phyloP scores from a whole-genome alignment of 2,113 vertebrate genomes.

The Leucopsar rothschildi region DNA sequence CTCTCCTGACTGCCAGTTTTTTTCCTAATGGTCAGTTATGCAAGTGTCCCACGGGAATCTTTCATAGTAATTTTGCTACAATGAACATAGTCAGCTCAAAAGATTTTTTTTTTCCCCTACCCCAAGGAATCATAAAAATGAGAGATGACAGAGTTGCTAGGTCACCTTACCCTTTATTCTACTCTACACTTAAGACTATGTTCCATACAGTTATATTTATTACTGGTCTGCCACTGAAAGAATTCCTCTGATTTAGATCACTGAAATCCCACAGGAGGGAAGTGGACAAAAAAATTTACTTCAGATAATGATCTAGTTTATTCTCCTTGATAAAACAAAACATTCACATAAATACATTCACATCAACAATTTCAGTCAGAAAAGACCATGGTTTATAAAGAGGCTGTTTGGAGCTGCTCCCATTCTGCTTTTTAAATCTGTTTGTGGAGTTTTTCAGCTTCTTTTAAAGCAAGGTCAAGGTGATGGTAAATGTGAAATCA shows the following conservation, averaged over 20 bases:
- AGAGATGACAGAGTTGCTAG: background rate
- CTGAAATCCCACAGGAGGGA: background rate
- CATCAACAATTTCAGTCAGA: background rate
- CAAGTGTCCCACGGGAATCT: background rate
- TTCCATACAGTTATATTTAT: background rate
- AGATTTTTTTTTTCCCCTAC: background rate
- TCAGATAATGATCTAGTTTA: background rate
- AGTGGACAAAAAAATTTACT: background rate
- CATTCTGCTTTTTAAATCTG: background rate
- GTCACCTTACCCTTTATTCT: slow-evolving; percentile 4
- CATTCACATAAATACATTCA: background rate
- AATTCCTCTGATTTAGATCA: background rate
- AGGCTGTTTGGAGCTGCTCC: background rate
- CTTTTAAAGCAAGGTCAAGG: background rate
- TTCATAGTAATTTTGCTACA: background rate
- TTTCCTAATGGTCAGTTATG: slow-evolving; percentile 45
- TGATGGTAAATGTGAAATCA: background rate
- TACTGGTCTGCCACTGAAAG: background rate
- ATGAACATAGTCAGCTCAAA: background rate
- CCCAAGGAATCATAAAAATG: slow-evolving; percentile 22
- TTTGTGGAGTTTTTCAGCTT: accelerated
- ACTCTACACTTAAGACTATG: background rate
- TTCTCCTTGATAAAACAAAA: background rate
- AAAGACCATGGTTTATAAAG: background rate
- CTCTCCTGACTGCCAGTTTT: background rate